phyloP scores from a whole-genome alignment of 2,888 invertebrate species.

The Calephelis perditalis region DNA sequence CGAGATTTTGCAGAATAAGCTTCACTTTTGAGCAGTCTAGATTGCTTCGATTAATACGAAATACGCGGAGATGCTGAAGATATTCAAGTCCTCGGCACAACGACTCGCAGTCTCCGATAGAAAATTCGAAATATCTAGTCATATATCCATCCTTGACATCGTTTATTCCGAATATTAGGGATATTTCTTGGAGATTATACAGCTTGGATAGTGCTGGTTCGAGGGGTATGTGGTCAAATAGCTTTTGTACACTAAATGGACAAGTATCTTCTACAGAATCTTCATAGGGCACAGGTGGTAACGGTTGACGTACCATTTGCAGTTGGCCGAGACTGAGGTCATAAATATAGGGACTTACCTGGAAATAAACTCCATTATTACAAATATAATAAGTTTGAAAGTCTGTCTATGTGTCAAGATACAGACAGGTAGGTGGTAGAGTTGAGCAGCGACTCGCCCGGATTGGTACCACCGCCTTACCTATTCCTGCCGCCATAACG shows the following conservation, averaged over 20 bases:
- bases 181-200: conserved; percentile 71
- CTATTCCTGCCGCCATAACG: no score
- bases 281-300: conserved; percentile 48
- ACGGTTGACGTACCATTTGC: conserved; percentile 72
- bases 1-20: conserved; percentile 72
- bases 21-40: conserved; percentile 79
- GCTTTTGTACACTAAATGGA: conserved; percentile 52
- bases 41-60: conserved; percentile 79
- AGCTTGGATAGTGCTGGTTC: conserved; percentile 71
- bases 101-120: conserved; percentile 75
- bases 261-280: conserved; percentile 54
- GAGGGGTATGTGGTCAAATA: conserved; percentile 79
- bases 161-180: conserved; percentile 60
- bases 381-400: background rate
- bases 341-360: conserved; percentile 73
- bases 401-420: no score
- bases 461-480: no score
- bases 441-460: no score
- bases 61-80: conserved; percentile 63
- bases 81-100: conserved; percentile 72
- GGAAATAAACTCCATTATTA: conserved; percentile 23
- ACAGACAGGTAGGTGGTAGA: no score
- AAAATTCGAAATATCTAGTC: conserved; percentile 80
- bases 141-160: conserved; percentile 72
- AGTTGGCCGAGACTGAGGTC: conserved; percentile 71